Percentiles rank a stretch among this genome's conserved stretches.
Conservation (phyloP, 2,888 invertebrate genomes). For the Apomyelois bistriatella region DNA sequence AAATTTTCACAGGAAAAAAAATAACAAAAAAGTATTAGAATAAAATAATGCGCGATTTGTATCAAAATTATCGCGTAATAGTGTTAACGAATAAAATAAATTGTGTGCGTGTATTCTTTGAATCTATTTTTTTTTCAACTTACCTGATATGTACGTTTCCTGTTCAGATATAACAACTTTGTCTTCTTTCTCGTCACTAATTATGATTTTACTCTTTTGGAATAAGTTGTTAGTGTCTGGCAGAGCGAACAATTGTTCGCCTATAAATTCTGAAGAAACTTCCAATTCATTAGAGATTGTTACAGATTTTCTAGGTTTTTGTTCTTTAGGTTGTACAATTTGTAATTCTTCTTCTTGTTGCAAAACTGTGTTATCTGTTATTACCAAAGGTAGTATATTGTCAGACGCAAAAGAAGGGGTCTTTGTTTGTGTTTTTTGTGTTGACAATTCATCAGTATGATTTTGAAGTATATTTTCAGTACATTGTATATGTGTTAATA, state of each 20-base stretch:
- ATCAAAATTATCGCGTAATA: too few relatives aligned
- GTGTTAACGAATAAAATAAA: background rate
- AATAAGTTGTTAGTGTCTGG: conserved; percentile 31
- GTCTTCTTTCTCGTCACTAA: conserved; percentile 32
- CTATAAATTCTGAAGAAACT: conserved; percentile 50
- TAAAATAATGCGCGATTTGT: too few relatives aligned
- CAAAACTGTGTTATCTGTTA: conserved; percentile 56
- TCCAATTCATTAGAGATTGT: conserved; percentile 52
- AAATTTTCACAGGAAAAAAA: too few relatives aligned
- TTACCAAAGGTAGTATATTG: conserved; percentile 50
- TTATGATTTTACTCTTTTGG: conserved; percentile 45
- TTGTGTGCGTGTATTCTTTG: background rate
- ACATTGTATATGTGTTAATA: conserved; percentile 58
- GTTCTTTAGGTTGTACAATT: conserved; percentile 42
- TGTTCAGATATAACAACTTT: conserved; percentile 54
- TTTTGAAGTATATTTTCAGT: conserved; percentile 54
- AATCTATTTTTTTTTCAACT: conserved; percentile 27
- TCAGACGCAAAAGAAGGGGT: conserved; percentile 47
- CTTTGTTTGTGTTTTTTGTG: conserved; percentile 39
- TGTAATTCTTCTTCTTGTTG: conserved; percentile 60
- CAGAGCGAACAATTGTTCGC: conserved; percentile 52
- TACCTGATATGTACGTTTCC: conserved; percentile 48
- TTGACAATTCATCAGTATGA: conserved; percentile 43
- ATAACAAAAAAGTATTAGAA: too few relatives aligned
- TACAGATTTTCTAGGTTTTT: conserved; percentile 45